These are phyloP conservation scores for Noctua janthe DNA, from an alignment of 2,888 invertebrate genomes.

Conservation along the genomic window DNA sequence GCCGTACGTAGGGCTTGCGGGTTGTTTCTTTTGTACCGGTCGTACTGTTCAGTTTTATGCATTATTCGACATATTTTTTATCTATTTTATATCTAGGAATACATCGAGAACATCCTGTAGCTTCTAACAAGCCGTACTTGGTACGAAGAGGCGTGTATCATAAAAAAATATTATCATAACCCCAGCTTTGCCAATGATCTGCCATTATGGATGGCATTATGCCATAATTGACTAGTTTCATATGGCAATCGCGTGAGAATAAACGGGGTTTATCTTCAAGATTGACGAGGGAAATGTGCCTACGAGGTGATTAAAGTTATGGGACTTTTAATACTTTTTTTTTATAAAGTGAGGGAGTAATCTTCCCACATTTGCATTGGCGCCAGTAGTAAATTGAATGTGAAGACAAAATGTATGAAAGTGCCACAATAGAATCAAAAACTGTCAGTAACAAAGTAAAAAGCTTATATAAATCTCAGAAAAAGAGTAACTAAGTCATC, in stretches of 20 bases:
- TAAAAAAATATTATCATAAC: constrained; percentile 88
- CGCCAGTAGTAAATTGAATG: not conserved
- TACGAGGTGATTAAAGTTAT: not conserved
- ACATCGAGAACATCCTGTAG: constrained; percentile 75
- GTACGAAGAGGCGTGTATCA: constrained; percentile 86
- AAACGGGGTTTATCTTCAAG: not conserved
- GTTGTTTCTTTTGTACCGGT: not conserved
- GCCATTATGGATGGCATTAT: constrained; percentile 75
- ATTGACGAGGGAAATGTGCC: not conserved
- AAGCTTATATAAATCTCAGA: not conserved
- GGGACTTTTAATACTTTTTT: not conserved
- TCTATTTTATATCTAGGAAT: not conserved
- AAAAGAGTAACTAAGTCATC: not conserved
- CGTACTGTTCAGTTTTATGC: not conserved
- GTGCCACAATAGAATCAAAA: no score
- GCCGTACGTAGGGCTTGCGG: not conserved
- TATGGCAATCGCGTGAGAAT: not conserved
- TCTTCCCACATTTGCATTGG: not conserved
- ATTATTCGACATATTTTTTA: not conserved
- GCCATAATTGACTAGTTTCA: constrained; percentile 39
- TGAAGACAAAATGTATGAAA: not conserved
- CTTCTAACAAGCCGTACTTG: constrained; percentile 84
- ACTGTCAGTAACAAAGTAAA: not conserved
- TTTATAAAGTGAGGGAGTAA: not conserved
- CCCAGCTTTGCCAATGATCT: constrained; percentile 84